phyloP scores from a whole-genome alignment of 2,888 invertebrate genomes.

The Dexiosoma caninum region DNA sequence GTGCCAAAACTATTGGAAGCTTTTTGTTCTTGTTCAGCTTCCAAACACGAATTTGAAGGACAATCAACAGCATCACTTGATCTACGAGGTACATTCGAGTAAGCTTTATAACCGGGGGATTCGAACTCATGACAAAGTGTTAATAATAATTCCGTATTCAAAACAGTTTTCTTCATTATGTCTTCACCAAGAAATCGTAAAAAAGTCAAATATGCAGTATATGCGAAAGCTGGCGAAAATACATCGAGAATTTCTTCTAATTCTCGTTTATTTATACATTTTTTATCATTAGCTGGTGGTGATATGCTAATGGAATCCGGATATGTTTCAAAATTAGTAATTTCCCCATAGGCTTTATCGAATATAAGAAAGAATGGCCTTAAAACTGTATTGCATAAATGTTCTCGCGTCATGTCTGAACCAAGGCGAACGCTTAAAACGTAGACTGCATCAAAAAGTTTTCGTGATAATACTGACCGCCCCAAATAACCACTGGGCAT shows the following conservation, averaged over 20 bases:
- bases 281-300: conserved; percentile 62
- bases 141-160: conserved; percentile 87
- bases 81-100: conserved; percentile 40
- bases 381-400: conserved; percentile 84
- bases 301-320: conserved; percentile 69
- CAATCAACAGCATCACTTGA: conserved; percentile 53
- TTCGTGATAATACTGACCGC: conserved; percentile 86
- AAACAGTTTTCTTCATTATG: conserved; percentile 84
- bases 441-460: conserved; percentile 89
- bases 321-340: conserved; percentile 68
- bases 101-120: conserved; percentile 77
- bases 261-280: conserved; percentile 77
- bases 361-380: conserved; percentile 89
- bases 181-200: conserved; percentile 85
- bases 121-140: conserved; percentile 88
- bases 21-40: conserved; percentile 45
- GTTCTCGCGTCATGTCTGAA: conserved; percentile 86
- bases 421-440: conserved; percentile 88
- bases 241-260: conserved; percentile 89
- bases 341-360: conserved; percentile 81
- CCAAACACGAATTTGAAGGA: conserved; percentile 17
- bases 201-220: conserved; percentile 88
- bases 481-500: conserved; percentile 90
- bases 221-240: conserved; percentile 91
- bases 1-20: conserved; percentile 87